A percentile compares a stretch with the other conserved stretches of the same genome.
phyloP scores from a whole-genome alignment of 2,888 invertebrate genomes.

The Plebejus anna region DNA sequence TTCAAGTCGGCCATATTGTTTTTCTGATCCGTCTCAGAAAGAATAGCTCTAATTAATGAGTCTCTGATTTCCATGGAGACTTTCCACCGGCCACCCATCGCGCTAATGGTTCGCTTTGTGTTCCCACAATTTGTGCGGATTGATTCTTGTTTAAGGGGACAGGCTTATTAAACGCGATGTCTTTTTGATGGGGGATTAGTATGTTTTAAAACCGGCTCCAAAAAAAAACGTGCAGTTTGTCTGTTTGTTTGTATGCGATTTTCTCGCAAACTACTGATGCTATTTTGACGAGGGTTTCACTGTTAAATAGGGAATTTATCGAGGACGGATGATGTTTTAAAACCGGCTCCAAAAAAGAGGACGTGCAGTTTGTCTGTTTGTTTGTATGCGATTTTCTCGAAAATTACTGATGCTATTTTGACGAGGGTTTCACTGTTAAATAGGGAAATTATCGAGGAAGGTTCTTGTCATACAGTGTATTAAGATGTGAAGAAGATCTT shows the following conservation, averaged over 20 bases:
- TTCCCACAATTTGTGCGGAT: slow-evolving; percentile 57
- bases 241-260: too few species aligned
- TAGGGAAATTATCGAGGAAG: not conserved
- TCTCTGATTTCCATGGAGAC: slow-evolving; percentile 76
- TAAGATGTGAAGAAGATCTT: not conserved
- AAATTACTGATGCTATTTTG: too few species aligned
- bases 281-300: too few species aligned
- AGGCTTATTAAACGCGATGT: slow-evolving; percentile 11
- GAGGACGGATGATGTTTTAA: too few species aligned
- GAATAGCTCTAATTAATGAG: slow-evolving; percentile 79
- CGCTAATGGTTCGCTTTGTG: slow-evolving; percentile 71
- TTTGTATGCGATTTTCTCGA: not conserved
- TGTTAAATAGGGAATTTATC: too few species aligned
- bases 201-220: too few species aligned
- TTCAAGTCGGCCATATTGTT: slow-evolving; percentile 63
- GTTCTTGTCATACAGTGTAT: not conserved
- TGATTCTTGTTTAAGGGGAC: slow-evolving; percentile 58
- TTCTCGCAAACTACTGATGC: too few species aligned
- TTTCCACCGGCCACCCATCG: slow-evolving; percentile 56
- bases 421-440: too few species aligned
- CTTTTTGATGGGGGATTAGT: not conserved
- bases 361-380: not conserved
- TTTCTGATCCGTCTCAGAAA: slow-evolving; percentile 63
- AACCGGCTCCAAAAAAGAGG: not conserved
- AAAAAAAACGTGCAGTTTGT: not conserved